A percentile compares a stretch with the other conserved stretches of the same genome.
These are phyloP conservation scores for Leucophenga montana DNA, from an alignment of 2,888 invertebrate species.

Conservation along the genomic window DNA sequence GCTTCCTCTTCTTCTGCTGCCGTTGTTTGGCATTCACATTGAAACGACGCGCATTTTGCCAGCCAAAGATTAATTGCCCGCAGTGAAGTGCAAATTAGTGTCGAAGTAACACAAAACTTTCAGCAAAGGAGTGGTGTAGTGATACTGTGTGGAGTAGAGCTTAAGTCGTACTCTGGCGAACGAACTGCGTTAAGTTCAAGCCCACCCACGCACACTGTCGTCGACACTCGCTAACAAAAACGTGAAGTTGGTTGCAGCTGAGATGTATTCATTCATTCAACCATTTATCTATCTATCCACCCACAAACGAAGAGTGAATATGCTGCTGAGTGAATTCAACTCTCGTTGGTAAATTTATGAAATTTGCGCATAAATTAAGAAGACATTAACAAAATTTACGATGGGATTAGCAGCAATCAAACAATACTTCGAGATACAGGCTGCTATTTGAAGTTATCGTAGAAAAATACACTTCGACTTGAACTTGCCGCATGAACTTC, in stretches of 20 bases:
- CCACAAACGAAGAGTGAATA: neutral
- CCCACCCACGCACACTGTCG: conserved; percentile 38
- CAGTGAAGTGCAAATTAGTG: conserved; percentile 53
- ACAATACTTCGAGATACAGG: too few relatives aligned
- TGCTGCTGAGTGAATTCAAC: neutral
- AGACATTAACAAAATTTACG: conserved; percentile 17
- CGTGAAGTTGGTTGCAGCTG: neutral
- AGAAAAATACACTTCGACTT: neutral
- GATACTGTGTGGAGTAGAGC: too few relatives aligned
- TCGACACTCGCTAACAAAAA: neutral
- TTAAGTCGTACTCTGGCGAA: neutral
- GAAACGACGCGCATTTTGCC: conserved; percentile 1
- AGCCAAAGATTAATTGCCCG: conserved; percentile 49
- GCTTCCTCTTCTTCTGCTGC: neutral
- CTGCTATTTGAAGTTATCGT: too few relatives aligned
- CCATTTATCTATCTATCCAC: neutral
- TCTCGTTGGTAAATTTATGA: conserved; percentile 1
- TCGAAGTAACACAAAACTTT: conserved; percentile 40
- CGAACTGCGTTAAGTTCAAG: conserved; percentile 16
- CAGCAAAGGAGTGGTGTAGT: conserved; percentile 11
- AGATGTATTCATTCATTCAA: neutral
- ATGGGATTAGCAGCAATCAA: neutral
- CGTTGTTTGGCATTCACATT: conserved; percentile 19
- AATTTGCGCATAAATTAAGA: conserved; percentile 24
- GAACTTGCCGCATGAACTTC: conserved; percentile 14